phyloP scores from a whole-genome alignment of 2,888 invertebrate genomes.

The Panorpa germanica region DNA sequence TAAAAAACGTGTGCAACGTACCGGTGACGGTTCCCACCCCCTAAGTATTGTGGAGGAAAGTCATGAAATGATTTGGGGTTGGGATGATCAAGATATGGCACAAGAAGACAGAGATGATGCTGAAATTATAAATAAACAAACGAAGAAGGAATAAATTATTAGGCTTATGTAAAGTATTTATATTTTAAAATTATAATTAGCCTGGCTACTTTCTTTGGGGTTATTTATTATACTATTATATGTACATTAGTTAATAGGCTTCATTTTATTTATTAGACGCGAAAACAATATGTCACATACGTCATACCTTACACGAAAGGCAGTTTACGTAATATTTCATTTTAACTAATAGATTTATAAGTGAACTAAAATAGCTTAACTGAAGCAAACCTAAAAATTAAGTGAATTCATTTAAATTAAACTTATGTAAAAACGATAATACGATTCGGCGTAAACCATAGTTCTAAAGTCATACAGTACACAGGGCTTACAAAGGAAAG shows the following conservation, averaged over 20 bases:
- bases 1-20: constrained; percentile 26
- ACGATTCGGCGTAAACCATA: constrained; percentile 2
- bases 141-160: not conserved
- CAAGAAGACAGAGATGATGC: constrained; percentile 41
- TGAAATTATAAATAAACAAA: constrained; percentile 17
- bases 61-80: constrained; percentile 45
- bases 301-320: not conserved
- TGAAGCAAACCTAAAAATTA: not conserved
- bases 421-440: not conserved
- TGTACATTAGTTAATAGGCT: too few species aligned
- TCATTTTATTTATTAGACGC: too few species aligned
- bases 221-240: too few species aligned
- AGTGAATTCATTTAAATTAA: constrained; percentile 2
- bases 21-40: constrained; percentile 21
- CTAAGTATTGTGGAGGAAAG: constrained; percentile 8
- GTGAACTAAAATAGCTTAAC: constrained; percentile 7
- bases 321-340: constrained; percentile 1
- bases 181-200: not conserved
- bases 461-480: too few species aligned
- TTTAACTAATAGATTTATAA: constrained; percentile 10
- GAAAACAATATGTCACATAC: too few species aligned
- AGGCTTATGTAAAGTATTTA: not conserved
- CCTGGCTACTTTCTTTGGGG: too few species aligned
- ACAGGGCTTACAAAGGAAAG: too few species aligned
- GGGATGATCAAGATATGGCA: constrained; percentile 62